Evolutionary conservation across 2,797 vertebrate species (phyloP), one percentile per base, ranked within the genome.

Genomic region (Gila robusta): DNA sequence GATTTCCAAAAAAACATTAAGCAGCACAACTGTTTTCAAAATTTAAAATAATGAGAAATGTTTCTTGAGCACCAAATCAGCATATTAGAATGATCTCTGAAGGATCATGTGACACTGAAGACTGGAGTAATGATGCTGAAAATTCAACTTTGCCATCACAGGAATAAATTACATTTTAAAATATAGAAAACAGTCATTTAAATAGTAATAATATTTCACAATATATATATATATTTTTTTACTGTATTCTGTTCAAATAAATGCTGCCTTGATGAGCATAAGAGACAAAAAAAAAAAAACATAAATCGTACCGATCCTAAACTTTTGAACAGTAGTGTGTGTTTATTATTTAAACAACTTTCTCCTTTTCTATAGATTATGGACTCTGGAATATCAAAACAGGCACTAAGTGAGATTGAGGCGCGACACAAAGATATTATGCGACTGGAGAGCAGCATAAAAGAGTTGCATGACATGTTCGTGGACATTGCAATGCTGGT

Each of bases 391-490:
- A 99, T 99, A 91, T 97, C 96, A 47, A 97, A 96, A 92, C 98
- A 99, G 93, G 98, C 98, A 0, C 93, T 99, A 90, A 98, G 96
- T 32, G 98, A 99, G 94, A 99, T 99, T 0, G 98, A 99, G 90
- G 97, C 98, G 4, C 94, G 98, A 87, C 98, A 99, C 93, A 98
- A 97, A 92, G 98, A 99, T 94, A 99, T 99, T 2, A 95, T 99
- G 93, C 93, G 97, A 81, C 94, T 99, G 91, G 98, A 99, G 91
- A 98, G 97, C 94, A 99, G 98, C 96, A 97, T 99, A 92, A 98
- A 97, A 91, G 98, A 99, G 94, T 96, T 99, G 8, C 98, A 99
- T 0, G 97, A 99, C 93, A 99, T 99, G 98, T 99, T 99, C 62
- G 95, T 98, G 64, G 98, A 99, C 91, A 99, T 99, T 0, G 97